These are phyloP conservation scores for Protula sp. DNA, from an alignment of 2,888 invertebrate genomes.

Conservation along the genomic window DNA sequence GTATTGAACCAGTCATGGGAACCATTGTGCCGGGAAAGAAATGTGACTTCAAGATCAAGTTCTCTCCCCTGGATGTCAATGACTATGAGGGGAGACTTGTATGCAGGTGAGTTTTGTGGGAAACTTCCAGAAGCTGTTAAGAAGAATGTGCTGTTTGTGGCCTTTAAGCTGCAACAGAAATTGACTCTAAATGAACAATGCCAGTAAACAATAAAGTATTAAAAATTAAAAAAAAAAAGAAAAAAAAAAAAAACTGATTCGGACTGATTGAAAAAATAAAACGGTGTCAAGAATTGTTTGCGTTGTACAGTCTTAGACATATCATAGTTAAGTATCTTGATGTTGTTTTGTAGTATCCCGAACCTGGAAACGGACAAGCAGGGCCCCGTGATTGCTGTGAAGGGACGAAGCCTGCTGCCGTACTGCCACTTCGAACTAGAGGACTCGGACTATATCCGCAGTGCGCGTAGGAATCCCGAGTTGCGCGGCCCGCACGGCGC, in stretches of 20 bases:
- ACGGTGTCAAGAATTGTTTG: too few relatives aligned
- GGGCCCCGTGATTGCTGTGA: conserved; percentile 52
- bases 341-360: too few relatives aligned
- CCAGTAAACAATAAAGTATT: too few relatives aligned
- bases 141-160: too few relatives aligned
- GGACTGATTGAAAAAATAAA: too few relatives aligned
- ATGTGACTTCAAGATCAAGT: conserved; percentile 39
- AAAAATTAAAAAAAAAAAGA: too few relatives aligned
- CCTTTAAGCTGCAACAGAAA: too few relatives aligned
- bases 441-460: conserved; percentile 62
- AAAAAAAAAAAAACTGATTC: too few relatives aligned
- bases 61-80: conserved; percentile 50
- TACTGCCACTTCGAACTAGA: conserved; percentile 68
- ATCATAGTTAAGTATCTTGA: too few relatives aligned
- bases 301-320: too few relatives aligned
- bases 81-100: conserved; percentile 49
- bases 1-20: conserved; percentile 49
- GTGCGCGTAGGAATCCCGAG: conserved; percentile 49
- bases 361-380: conserved; percentile 43
- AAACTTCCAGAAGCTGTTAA: too few relatives aligned
- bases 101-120: conserved; percentile 42
- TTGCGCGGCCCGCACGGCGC: conserved; percentile 47
- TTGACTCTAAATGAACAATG: too few relatives aligned
- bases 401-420: conserved; percentile 63
- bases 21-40: conserved; percentile 43